Percentiles rank a stretch among this genome's conserved stretches.
These are phyloP conservation scores for Hemichromis elongatus DNA, from an alignment of 2,113 vertebrate species.

Conservation along the genomic window DNA sequence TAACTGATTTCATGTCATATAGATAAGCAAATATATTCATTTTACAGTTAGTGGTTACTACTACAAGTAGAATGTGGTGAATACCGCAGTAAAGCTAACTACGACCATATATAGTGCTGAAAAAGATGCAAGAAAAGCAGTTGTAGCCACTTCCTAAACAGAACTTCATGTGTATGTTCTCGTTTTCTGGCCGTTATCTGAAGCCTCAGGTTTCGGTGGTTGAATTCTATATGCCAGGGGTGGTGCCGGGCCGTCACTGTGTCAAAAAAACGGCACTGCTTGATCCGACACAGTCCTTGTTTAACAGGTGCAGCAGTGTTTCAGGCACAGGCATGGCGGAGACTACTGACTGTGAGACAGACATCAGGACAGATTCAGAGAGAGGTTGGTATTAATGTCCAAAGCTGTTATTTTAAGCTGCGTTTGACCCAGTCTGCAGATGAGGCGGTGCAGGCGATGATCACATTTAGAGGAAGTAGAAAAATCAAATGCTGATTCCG, in stretches of 20 bases:
- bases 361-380: not conserved
- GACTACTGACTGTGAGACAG: not conserved
- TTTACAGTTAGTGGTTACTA: not conserved
- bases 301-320: not conserved
- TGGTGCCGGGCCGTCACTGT: not conserved
- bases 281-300: not conserved
- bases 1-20: not conserved
- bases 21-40: not conserved
- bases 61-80: not conserved
- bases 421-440: not conserved
- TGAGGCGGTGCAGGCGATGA: not conserved
- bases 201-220: constrained; percentile 5
- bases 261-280: not conserved
- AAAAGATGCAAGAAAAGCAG: constrained; percentile 16
- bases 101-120: not conserved
- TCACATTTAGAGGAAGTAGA: not conserved
- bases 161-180: constrained; percentile 11
- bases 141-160: constrained; percentile 20
- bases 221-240: not conserved
- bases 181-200: constrained; percentile 19
- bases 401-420: not conserved
- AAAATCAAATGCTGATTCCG: not conserved
- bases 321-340: not conserved
- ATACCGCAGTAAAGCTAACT: not conserved
- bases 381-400: not conserved